These are phyloP conservation scores for Neodiprion lecontei DNA, from an alignment of 1,140 invertebrate genomes.

Conservation along the genomic window DNA sequence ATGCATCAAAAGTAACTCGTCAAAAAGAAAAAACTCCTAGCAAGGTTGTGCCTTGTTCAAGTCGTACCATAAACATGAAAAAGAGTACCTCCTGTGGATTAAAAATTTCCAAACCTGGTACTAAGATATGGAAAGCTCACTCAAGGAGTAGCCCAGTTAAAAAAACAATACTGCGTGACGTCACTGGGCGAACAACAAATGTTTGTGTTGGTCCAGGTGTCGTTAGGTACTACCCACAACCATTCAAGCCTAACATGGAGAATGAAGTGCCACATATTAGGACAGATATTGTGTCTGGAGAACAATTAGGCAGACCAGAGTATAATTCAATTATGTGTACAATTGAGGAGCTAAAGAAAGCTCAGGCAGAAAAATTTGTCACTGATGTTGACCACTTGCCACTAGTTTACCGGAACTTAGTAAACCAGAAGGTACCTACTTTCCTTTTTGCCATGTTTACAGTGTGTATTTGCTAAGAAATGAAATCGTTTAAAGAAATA, in stretches of 20 bases:
- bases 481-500: background rate
- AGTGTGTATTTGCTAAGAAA: slow-evolving; percentile 13
- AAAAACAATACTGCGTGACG: slow-evolving; percentile 21
- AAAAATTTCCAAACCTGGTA: background rate
- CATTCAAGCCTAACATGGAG: background rate
- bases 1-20: too few species aligned
- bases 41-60: background rate
- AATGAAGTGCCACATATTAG: background rate
- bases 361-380: slow-evolving; percentile 38
- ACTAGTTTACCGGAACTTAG: slow-evolving; percentile 33
- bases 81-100: background rate
- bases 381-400: slow-evolving; percentile 41
- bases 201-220: slow-evolving; percentile 29
- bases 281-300: slow-evolving; percentile 15
- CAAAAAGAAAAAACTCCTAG: background rate
- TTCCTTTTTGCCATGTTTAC: background rate
- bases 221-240: background rate
- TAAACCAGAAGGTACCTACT: slow-evolving; percentile 48
- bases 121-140: background rate
- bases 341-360: slow-evolving; percentile 45
- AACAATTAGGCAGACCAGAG: slow-evolving; percentile 41
- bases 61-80: background rate
- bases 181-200: slow-evolving; percentile 8
- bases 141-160: slow-evolving; percentile 18
- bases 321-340: slow-evolving; percentile 51